Evolutionary conservation across 2,888 invertebrate genomes (phyloP).

Genomic region (Limenitis camilla): DNA sequence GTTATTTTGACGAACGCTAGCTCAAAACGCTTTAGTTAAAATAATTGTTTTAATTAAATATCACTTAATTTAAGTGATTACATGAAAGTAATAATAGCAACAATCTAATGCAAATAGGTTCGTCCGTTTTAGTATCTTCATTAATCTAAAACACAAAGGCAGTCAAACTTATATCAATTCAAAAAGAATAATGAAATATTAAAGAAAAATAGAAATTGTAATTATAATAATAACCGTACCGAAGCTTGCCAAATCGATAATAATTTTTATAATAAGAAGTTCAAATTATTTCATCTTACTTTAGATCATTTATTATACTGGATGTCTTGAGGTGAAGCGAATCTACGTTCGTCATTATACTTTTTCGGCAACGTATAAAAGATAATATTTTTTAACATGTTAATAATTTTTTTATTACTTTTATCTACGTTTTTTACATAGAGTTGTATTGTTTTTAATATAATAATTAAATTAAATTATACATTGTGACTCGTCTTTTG

Average conservation of each 20-base stretch:
- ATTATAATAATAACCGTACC: slow-evolving; percentile 24
- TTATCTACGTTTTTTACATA: no score
- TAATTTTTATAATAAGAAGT: slow-evolving; percentile 55
- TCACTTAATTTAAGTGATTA: no score
- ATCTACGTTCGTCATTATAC: slow-evolving; percentile 34
- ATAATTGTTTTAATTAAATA: no score
- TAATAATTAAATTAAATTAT: no score
- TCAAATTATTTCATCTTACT: slow-evolving; percentile 46
- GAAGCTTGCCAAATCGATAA: slow-evolving; percentile 72
- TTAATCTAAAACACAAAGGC: not conserved
- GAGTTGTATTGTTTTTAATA: no score
- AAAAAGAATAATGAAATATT: slow-evolving; percentile 11
- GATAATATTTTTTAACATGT: slow-evolving; percentile 5
- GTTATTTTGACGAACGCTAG: no score
- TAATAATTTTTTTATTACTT: not conserved
- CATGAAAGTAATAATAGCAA: no score
- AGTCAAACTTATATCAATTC: not conserved
- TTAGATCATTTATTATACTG: slow-evolving; percentile 60
- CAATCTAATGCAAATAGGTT: not conserved
- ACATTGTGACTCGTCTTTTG: no score
- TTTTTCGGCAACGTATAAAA: slow-evolving; percentile 14
- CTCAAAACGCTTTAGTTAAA: no score
- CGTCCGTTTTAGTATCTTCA: not conserved
- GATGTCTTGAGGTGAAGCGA: slow-evolving; percentile 57
- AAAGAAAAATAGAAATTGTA: slow-evolving; percentile 14